Conservation (phyloP, 2,113 vertebrate genomes). For the Centropristis striata region DNA sequence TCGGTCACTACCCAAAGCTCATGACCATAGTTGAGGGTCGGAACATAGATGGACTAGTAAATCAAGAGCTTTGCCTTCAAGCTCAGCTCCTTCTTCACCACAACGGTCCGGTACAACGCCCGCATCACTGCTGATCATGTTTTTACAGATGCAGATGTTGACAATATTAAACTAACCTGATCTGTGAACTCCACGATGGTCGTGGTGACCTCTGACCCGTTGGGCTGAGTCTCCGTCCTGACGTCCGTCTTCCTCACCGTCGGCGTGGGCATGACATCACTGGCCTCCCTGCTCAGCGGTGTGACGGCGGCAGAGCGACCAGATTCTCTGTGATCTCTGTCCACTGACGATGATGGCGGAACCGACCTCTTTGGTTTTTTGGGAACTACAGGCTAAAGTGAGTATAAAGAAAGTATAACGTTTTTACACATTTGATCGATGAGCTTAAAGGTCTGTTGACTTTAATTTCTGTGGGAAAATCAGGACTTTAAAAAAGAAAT, state of each 20-base stretch:
- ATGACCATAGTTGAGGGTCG: no score
- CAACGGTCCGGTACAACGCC: no score
- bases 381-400: slow-evolving; percentile 81
- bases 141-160: no score
- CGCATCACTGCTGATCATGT: no score
- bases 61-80: no score
- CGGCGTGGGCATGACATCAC: slow-evolving; percentile 72
- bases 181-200: slow-evolving; percentile 86
- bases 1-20: no score
- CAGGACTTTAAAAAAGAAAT: background rate
- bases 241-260: slow-evolving; percentile 81
- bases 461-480: background rate
- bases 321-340: slow-evolving; percentile 80
- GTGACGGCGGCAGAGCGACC: slow-evolving; percentile 45
- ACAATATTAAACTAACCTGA: slow-evolving; percentile 69
- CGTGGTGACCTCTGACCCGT: slow-evolving; percentile 86
- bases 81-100: no score
- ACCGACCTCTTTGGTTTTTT: slow-evolving; percentile 87
- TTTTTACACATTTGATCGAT: background rate
- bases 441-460: background rate
- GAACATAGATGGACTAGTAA: no score
- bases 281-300: slow-evolving; percentile 78
- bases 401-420: background rate
- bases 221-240: slow-evolving; percentile 84
- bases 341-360: slow-evolving; percentile 79